Evolutionary conservation across 64 coral and sea anemone species (phyloP).

Genomic region (Pachyseris speciosa): DNA sequence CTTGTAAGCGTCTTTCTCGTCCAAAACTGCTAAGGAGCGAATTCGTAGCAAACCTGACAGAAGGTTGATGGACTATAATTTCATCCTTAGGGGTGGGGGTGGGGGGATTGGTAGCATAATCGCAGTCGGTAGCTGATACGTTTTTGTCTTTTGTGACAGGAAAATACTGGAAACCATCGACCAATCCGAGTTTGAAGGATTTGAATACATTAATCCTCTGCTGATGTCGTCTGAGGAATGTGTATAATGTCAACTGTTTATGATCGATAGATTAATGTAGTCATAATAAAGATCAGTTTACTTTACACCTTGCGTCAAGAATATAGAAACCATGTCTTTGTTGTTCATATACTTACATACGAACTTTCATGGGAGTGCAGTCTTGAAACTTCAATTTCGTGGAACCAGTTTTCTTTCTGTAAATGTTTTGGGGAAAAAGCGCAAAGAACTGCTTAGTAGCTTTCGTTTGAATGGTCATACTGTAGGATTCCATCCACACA

Average conservation of each 20-base stretch:
- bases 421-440: not conserved
- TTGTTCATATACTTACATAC: not conserved
- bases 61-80: no score
- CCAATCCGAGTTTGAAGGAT: conserved; percentile 99
- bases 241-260: conserved; percentile 52
- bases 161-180: conserved; percentile 98
- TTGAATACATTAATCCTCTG: conserved; percentile 99
- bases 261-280: not conserved
- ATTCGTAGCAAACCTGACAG: no score
- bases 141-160: conserved; percentile 40
- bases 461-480: not conserved
- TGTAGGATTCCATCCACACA: not conserved
- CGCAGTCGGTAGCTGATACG: not conserved
- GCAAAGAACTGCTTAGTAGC: not conserved
- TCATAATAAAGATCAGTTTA: not conserved
- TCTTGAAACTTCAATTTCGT: no score
- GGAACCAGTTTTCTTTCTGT: not conserved
- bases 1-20: no score
- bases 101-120: not conserved
- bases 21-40: no score
- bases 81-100: no score
- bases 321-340: no score
- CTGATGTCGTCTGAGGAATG: conserved; percentile 95
- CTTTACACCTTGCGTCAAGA: not conserved
- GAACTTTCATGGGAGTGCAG: not conserved